phyloP scores from a whole-genome alignment of 2,113 vertebrate genomes.

The Mystacornis crossleyi region DNA sequence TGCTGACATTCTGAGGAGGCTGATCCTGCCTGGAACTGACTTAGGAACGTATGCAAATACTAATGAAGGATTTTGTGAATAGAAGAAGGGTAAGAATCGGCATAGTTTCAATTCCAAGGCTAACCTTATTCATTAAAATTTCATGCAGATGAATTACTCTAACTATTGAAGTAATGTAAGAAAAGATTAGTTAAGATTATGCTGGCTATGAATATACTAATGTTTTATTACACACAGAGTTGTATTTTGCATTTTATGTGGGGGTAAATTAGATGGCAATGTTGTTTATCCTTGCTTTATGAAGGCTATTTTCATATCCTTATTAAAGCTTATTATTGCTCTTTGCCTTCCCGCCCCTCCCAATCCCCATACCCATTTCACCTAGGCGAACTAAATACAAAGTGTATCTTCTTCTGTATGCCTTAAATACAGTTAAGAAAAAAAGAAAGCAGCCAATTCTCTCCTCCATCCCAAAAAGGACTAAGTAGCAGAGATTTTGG shows the following conservation, averaged over 20 bases:
- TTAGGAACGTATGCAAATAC: slow-evolving; percentile 44
- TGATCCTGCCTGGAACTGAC: slow-evolving; percentile 38
- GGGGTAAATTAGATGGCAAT: slow-evolving; percentile 61
- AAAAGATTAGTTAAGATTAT: slow-evolving; percentile 77
- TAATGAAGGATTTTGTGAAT: slow-evolving; percentile 43
- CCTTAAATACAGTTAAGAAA: background rate
- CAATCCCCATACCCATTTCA: slow-evolving; percentile 20
- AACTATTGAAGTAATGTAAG: slow-evolving; percentile 69
- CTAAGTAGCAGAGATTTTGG: background rate
- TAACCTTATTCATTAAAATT: slow-evolving; percentile 65
- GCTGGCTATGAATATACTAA: slow-evolving; percentile 67
- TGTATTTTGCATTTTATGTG: slow-evolving; percentile 71
- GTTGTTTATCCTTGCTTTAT: slow-evolving; percentile 73
- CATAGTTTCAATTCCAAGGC: background rate
- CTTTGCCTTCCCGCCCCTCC: background rate
- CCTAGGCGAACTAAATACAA: slow-evolving; percentile 13
- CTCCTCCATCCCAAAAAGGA: background rate
- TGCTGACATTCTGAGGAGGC: slow-evolving; percentile 59
- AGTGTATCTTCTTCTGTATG: background rate
- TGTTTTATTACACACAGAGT: slow-evolving; percentile 60
- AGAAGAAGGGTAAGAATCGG: background rate
- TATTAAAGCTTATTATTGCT: slow-evolving; percentile 62
- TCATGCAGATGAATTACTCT: slow-evolving; percentile 60
- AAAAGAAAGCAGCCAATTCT: background rate
- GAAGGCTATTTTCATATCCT: slow-evolving; percentile 60